Evolutionary conservation across 1,140 invertebrate genomes (phyloP).

Genomic region (Drosophila watanabei): DNA sequence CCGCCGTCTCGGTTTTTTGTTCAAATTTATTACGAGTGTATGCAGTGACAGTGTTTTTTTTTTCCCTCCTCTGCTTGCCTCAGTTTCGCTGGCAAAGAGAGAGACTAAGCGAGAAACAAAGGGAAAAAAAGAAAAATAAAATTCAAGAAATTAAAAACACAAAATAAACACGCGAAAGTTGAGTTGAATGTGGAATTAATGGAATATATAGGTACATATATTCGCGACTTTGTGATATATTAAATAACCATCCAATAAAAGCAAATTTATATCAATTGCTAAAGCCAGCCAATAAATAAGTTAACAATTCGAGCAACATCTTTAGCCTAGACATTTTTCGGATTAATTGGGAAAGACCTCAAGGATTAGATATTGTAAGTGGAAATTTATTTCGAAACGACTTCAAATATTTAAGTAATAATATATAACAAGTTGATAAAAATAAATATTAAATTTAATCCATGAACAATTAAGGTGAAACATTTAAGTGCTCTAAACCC

Average conservation of each 20-base stretch:
- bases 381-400: background rate
- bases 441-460: background rate
- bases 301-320: conserved; percentile 19
- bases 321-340: conserved; percentile 11
- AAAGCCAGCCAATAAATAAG: conserved; percentile 24
- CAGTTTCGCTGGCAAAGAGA: conserved; percentile 31
- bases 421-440: background rate
- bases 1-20: conserved; percentile 31
- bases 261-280: conserved; percentile 39
- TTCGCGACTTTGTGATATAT: conserved; percentile 42
- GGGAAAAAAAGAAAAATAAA: conserved; percentile 21
- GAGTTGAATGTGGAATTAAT: conserved; percentile 53
- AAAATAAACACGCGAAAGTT: conserved; percentile 72
- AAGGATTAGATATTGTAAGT: conserved; percentile 31
- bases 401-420: background rate
- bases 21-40: conserved; percentile 62
- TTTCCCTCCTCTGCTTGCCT: conserved; percentile 36
- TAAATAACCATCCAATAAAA: conserved; percentile 47
- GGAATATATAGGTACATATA: conserved; percentile 26
- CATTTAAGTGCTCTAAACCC: background rate
- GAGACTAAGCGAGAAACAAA: conserved; percentile 49
- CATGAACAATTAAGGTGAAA: too few relatives aligned
- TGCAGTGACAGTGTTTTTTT: conserved; percentile 71
- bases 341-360: conserved; percentile 27
- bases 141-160: conserved; percentile 40